These are phyloP conservation scores for Ciconia nigra DNA, from an alignment of 2,797 vertebrate species.

Conservation along the genomic window DNA sequence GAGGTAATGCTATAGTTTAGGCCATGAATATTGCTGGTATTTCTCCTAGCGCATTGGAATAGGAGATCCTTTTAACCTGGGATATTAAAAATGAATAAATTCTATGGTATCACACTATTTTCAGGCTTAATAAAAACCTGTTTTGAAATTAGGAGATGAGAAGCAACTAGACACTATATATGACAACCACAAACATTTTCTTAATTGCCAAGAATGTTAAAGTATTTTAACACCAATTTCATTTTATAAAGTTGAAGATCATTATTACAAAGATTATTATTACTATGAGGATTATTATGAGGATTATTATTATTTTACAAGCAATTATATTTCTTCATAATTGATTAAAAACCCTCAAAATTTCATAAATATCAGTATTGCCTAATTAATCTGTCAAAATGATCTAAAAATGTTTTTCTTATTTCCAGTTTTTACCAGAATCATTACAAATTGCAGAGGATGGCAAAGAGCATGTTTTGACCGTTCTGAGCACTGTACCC, in stretches of 20 bases:
- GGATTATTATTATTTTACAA: slow-evolving; percentile 1
- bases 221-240: neutral
- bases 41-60: neutral
- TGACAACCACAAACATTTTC: neutral
- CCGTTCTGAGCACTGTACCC: slow-evolving; percentile 78
- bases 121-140: neutral
- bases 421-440: slow-evolving; percentile 79
- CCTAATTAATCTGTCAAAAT: neutral
- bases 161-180: neutral
- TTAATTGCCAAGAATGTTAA: neutral
- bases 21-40: neutral
- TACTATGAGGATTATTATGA: neutral
- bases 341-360: neutral
- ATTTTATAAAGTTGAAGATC: neutral
- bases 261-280: neutral
- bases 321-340: neutral
- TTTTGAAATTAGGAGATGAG: neutral
- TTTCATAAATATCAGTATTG: neutral
- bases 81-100: neutral
- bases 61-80: neutral
- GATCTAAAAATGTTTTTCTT: neutral
- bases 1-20: neutral
- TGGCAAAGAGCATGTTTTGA: slow-evolving; percentile 74
- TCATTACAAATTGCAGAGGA: slow-evolving; percentile 79
- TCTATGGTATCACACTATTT: neutral